A percentile compares a stretch with the other conserved stretches of the same genome.
Conservation (phyloP, 2,888 invertebrate species). For the Pilophorus perplexus region DNA sequence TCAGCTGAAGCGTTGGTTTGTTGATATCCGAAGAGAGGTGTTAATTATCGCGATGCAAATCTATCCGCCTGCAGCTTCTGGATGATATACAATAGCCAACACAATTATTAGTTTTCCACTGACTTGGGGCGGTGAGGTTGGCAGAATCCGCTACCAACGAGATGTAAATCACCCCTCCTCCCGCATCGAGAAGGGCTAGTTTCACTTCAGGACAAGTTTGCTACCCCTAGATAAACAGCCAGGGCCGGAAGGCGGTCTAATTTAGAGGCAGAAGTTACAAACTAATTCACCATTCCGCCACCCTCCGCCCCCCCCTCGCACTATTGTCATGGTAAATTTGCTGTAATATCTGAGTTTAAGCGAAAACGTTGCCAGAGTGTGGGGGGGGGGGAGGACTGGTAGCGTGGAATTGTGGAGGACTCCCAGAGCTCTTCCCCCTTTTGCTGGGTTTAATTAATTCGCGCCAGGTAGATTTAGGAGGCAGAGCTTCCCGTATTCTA, state of each 20-base stretch:
- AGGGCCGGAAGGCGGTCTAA: slow-evolving; percentile 34
- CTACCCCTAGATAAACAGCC: slow-evolving; percentile 38
- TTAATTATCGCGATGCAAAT: too few relatives aligned
- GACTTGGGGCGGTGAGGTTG: not conserved
- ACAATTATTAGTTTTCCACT: too few relatives aligned
- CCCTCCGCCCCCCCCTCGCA: not conserved
- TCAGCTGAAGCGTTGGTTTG: too few relatives aligned
- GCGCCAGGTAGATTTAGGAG: slow-evolving; percentile 30
- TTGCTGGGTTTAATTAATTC: slow-evolving; percentile 25
- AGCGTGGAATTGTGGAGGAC: slow-evolving; percentile 6
- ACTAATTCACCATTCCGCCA: slow-evolving; percentile 35
- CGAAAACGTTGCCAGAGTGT: slow-evolving; percentile 5
- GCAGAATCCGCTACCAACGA: slow-evolving; percentile 2
- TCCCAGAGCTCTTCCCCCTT: not conserved
- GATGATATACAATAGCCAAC: too few relatives aligned
- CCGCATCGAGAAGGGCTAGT: slow-evolving; percentile 2
- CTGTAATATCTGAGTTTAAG: slow-evolving; percentile 40
- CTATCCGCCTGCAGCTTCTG: too few relatives aligned
- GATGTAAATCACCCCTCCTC: slow-evolving; percentile 32
- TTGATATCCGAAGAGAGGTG: too few relatives aligned
- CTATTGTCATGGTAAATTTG: slow-evolving; percentile 46
- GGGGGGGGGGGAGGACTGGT: not conserved
- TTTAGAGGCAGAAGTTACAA: slow-evolving; percentile 42
- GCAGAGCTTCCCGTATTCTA: slow-evolving; percentile 26
- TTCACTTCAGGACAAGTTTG: slow-evolving; percentile 26